phyloP scores from a whole-genome alignment of 1,140 invertebrate species.

The Drosophila lini region DNA sequence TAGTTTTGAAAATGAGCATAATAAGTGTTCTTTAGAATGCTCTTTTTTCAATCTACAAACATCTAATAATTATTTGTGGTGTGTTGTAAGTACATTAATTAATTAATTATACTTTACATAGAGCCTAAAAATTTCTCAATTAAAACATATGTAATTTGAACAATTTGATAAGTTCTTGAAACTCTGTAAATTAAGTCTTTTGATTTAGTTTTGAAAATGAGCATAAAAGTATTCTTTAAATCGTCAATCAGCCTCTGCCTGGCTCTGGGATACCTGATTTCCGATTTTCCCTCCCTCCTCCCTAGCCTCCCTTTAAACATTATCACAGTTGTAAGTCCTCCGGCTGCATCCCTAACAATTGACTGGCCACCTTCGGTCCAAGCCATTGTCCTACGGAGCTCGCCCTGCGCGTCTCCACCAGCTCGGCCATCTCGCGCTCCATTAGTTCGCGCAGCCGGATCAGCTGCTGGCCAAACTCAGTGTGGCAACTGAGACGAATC shows the following conservation, averaged over 20 bases:
- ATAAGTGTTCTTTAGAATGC: no score
- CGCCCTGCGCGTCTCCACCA: slow-evolving; percentile 26
- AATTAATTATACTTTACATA: no score
- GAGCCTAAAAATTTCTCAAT: no score
- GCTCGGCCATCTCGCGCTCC: slow-evolving; percentile 17
- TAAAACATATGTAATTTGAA: no score
- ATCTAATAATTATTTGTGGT: no score
- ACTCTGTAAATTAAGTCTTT: no score
- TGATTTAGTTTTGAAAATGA: no score
- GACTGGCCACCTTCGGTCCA: not conserved
- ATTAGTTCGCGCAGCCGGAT: slow-evolving; percentile 28
- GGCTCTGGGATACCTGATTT: not conserved
- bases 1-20: no score
- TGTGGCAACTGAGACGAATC: slow-evolving; percentile 23
- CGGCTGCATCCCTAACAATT: not conserved
- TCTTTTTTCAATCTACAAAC: no score
- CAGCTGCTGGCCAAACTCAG: not conserved
- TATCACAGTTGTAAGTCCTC: slow-evolving; percentile 15
- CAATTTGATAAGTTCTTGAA: no score
- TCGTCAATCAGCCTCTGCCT: not conserved
- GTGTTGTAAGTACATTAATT: no score
- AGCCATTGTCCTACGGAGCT: not conserved
- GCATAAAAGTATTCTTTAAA: no score
- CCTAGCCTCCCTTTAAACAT: not conserved
- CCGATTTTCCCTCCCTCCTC: not conserved